Conservation (phyloP, 64 coral and sea anemone genomes). For the Porites lutea region DNA sequence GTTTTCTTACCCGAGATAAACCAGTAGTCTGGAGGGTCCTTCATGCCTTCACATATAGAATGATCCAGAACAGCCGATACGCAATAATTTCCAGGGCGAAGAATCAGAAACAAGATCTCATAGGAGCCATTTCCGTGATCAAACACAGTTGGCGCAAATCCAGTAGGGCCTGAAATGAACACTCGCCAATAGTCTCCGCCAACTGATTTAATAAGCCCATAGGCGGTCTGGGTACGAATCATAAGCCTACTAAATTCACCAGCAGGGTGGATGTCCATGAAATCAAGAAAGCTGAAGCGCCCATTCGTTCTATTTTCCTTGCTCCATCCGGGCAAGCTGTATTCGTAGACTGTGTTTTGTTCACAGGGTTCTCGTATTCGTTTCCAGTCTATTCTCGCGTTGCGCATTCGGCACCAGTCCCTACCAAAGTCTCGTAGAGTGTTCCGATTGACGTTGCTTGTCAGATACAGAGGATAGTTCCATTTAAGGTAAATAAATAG, state of each 20-base stretch:
- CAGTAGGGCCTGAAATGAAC: slow-evolving; percentile 74
- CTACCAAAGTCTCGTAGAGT: slow-evolving; percentile 74
- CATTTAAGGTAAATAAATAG: slow-evolving; percentile 80
- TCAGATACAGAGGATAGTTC: slow-evolving; percentile 87
- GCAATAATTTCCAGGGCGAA: slow-evolving; percentile 57
- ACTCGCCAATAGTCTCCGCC: slow-evolving; percentile 95
- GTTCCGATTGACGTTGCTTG: slow-evolving; percentile 73
- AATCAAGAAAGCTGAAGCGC: slow-evolving; percentile 64
- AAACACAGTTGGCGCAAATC: slow-evolving; percentile 78
- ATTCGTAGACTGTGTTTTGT: slow-evolving; percentile 48
- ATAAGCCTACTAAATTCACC: slow-evolving; percentile 84
- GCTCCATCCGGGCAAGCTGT: slow-evolving; percentile 33
- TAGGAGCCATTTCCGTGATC: slow-evolving; percentile 84
- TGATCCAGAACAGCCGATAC: slow-evolving; percentile 77
- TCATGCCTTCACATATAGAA: slow-evolving; percentile 83
- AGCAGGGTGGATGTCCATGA: slow-evolving; percentile 81
- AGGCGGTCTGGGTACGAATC: slow-evolving; percentile 62
- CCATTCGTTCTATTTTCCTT: slow-evolving; percentile 65
- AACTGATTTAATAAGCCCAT: slow-evolving; percentile 55
- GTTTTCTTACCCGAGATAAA: slow-evolving; percentile 75
- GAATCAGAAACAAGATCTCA: slow-evolving; percentile 90
- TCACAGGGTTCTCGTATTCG: slow-evolving; percentile 71
- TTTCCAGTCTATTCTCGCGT: slow-evolving; percentile 77
- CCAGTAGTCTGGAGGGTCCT: slow-evolving; percentile 83
- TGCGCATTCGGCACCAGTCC: slow-evolving; percentile 92